These are phyloP conservation scores for Crotalus horridus DNA, from an alignment of 2,113 vertebrate genomes.

Conservation along the genomic window DNA sequence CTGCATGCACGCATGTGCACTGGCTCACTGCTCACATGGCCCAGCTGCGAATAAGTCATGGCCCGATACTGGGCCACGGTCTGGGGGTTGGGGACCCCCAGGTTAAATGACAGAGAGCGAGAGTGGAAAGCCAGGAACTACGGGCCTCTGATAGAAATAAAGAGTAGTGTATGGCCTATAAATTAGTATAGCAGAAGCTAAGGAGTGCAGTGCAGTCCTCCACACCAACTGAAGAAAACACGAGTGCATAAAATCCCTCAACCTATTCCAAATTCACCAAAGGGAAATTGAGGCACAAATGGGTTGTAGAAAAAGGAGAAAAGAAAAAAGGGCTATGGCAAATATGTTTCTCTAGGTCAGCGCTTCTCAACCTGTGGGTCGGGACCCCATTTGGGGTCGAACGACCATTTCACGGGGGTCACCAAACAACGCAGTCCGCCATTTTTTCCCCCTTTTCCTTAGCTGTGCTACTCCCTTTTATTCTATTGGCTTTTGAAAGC, in stretches of 20 bases:
- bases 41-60: too few relatives aligned
- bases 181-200: not conserved
- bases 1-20: too few relatives aligned
- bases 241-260: not conserved
- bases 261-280: not conserved
- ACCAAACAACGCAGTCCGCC: too few relatives aligned
- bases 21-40: too few relatives aligned
- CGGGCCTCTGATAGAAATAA: not conserved
- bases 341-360: not conserved
- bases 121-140: not conserved
- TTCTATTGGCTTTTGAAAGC: too few relatives aligned
- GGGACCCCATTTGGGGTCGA: too few relatives aligned
- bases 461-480: too few relatives aligned
- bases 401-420: too few relatives aligned
- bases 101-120: not conserved
- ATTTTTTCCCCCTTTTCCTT: too few relatives aligned
- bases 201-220: not conserved
- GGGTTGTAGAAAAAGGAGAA: not conserved
- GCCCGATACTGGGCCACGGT: too few relatives aligned
- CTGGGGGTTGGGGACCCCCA: too few relatives aligned
- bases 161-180: not conserved
- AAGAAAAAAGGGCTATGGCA: not conserved
- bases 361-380: too few relatives aligned
- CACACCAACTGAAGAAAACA: not conserved
- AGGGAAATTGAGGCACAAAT: not conserved